Evolutionary conservation across 2,797 vertebrate species (phyloP).

Genomic region (Morelia viridis): DNA sequence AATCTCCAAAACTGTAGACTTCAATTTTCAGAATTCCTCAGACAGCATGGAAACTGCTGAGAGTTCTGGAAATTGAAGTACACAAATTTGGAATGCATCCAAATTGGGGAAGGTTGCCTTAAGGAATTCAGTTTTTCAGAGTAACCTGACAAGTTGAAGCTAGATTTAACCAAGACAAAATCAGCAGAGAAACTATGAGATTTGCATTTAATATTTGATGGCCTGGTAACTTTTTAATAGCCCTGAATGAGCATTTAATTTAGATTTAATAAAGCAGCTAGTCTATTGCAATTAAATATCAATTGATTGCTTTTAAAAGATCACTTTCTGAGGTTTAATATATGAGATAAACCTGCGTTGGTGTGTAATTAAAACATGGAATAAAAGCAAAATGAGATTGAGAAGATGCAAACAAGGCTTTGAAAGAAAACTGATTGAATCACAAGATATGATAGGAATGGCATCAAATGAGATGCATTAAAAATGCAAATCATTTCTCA

Average conservation of each 20-base stretch:
- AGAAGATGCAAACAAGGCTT: slow-evolving; percentile 33
- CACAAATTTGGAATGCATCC: background rate
- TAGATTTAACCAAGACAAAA: slow-evolving; percentile 15
- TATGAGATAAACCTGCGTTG: slow-evolving; percentile 53
- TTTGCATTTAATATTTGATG: slow-evolving; percentile 43
- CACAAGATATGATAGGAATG: slow-evolving; percentile 32
- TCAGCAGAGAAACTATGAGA: background rate
- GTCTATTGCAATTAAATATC: slow-evolving; percentile 65
- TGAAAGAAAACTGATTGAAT: slow-evolving; percentile 46
- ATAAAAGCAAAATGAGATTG: slow-evolving; percentile 50
- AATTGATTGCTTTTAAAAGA: slow-evolving; percentile 64
- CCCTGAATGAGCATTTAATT: slow-evolving; percentile 64
- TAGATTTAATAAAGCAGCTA: slow-evolving; percentile 60
- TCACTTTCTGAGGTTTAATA: slow-evolving; percentile 61
- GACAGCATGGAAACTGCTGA: background rate
- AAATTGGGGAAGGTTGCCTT: background rate
- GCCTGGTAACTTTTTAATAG: slow-evolving; percentile 52
- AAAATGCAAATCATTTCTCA: background rate
- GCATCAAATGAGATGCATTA: slow-evolving; percentile 41
- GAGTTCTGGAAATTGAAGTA: background rate
- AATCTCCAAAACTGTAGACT: background rate
- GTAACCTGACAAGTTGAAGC: background rate
- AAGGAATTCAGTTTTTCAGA: background rate
- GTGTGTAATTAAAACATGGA: slow-evolving; percentile 54
- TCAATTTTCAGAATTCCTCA: background rate